Evolutionary conservation across 2,797 vertebrate species (phyloP).

Genomic region (Pseudopleuronectes americanus): DNA sequence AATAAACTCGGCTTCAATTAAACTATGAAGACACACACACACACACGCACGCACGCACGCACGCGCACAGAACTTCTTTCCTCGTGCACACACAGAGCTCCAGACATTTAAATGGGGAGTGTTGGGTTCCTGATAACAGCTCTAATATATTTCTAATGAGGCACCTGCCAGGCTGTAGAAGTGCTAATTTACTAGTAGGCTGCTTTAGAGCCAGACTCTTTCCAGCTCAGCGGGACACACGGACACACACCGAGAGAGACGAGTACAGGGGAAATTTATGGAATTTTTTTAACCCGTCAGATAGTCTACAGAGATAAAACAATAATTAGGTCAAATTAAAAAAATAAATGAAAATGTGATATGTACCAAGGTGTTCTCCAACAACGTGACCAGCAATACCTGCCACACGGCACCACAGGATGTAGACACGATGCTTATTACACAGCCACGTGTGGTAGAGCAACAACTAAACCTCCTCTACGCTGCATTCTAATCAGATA

Average conservation of each 20-base stretch:
- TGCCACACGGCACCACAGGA: not conserved
- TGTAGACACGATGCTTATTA: constrained; percentile 2
- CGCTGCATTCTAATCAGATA: constrained; percentile 12
- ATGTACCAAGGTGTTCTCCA: constrained; percentile 17
- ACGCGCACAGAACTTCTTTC: constrained; percentile 7
- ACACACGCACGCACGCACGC: constrained; percentile 2
- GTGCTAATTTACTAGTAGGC: constrained; percentile 73
- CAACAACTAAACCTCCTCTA: not conserved
- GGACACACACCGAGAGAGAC: constrained; percentile 56
- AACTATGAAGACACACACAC: constrained; percentile 17
- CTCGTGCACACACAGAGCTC: constrained; percentile 8
- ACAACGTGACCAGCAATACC: constrained; percentile 10
- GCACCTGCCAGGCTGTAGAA: constrained; percentile 73
- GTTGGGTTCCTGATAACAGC: constrained; percentile 73
- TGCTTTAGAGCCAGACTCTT: constrained; percentile 70
- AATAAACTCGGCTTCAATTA: constrained; percentile 58
- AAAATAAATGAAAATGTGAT: constrained; percentile 5
- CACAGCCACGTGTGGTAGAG: not conserved
- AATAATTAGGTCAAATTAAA: constrained; percentile 49
- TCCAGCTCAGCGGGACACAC: constrained; percentile 62
- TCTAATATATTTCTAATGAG: constrained; percentile 81
- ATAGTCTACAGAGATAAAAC: constrained; percentile 49
- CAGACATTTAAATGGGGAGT: constrained; percentile 58
- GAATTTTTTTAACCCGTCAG: constrained; percentile 53
- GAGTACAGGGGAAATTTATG: constrained; percentile 20